Conservation (phyloP, 2,113 vertebrate genomes). For the Oncorhynchus tshawytscha region DNA sequence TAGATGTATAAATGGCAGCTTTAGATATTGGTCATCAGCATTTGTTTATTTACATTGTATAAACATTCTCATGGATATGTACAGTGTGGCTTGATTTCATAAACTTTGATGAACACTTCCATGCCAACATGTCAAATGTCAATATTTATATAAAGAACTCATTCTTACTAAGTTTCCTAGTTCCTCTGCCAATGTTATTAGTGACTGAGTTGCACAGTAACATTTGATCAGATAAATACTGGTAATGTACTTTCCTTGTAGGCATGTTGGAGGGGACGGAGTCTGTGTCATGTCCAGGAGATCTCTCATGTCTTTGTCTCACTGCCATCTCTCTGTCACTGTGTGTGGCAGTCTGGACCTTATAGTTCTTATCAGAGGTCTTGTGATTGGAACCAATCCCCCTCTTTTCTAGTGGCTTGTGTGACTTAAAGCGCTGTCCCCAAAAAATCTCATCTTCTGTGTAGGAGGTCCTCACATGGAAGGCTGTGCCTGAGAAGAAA, state of each 20-base stretch:
- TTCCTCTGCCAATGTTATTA: background rate
- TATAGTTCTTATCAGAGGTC: slow-evolving; percentile 58
- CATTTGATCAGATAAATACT: background rate
- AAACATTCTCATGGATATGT: background rate
- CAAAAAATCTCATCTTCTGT: slow-evolving; percentile 71
- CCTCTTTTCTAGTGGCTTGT: slow-evolving; percentile 70
- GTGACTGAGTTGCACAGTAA: background rate
- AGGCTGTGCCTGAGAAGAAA: slow-evolving; percentile 63
- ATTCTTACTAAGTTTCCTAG: background rate
- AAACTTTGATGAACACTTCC: background rate
- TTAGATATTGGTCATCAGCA: background rate
- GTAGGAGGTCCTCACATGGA: slow-evolving; percentile 73
- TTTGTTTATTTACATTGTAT: background rate
- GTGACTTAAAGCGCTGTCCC: slow-evolving; percentile 72
- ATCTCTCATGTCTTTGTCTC: slow-evolving; percentile 48
- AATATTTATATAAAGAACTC: background rate
- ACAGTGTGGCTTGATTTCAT: background rate
- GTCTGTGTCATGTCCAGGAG: background rate
- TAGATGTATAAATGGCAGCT: background rate
- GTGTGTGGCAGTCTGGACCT: slow-evolving; percentile 46
- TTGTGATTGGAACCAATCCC: slow-evolving; percentile 69
- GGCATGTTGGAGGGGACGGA: background rate
- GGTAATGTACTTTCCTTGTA: background rate
- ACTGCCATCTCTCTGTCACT: slow-evolving; percentile 63
- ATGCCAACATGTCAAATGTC: background rate